Base-by-base conservation (phyloP, 2,113 vertebrate genomes). In the Nycticebus coucang region DNA sequence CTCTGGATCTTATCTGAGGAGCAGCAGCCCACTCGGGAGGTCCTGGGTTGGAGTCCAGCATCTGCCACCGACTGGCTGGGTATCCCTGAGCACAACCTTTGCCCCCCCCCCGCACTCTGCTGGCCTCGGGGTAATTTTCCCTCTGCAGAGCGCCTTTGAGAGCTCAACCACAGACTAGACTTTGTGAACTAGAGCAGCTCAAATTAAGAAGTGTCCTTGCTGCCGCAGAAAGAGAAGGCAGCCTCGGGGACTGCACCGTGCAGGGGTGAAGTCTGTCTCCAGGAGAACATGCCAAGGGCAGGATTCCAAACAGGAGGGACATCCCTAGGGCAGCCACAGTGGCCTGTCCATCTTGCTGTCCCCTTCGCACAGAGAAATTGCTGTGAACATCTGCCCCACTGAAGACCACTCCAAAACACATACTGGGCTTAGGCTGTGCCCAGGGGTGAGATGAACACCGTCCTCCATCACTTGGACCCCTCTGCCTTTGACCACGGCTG, bases 401-500 rank as follows among this genome's bases (percentile, higher is more conserved):
- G 0, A 50, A 64, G 28, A 30, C 37, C 72, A 13, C 30, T 17
- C 3, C n/a, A 59, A 21, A 13, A 5, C 24, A 19, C 75, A 18
- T 22, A 4, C 26, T 7, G 10, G 15, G 22, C 12, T 18, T 37
- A 37, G 74, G 19, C 55, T 26, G 7, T 4, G 0, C 37, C 79
- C 4, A 0, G 12, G 3, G 30, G 68, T 6, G 0, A 28, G 15
- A 18, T 1, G 7, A 50, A 11, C 2, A 3, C 17, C 30, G 14
- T 21, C 64, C 24, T 15, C 45, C 50, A 0, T 1, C 2, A 9
- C 21, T 33, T 12, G 0, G 57, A 15, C 14, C 24, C 59, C 4
- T 28, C 35, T 9, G 4, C 66, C 68, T 30, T 9, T 0, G 6
- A 6, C 1, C 24, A 26, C 41, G 59, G 79, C 22, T 4, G 2